Evolutionary conservation across 2,113 vertebrate genomes (phyloP).

Genomic region (Rousettus leschenaultii): DNA sequence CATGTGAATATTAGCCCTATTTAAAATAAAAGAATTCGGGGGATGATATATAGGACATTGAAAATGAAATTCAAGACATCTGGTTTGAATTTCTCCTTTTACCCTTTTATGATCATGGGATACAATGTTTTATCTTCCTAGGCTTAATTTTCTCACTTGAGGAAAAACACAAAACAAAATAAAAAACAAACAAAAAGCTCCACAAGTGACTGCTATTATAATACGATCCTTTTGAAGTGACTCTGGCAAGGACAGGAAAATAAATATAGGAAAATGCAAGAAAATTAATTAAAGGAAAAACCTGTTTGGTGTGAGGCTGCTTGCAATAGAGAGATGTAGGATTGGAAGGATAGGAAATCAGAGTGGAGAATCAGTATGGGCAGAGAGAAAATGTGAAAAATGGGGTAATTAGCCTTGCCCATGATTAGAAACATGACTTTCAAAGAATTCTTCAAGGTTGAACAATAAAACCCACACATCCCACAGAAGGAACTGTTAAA

Average conservation of each 20-base stretch:
- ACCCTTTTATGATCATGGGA: neutral
- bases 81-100: neutral
- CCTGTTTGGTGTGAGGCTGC: neutral
- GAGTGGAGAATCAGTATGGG: accelerated
- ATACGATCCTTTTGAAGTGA: neutral
- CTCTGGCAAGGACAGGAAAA: neutral
- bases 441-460: neutral
- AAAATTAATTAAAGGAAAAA: neutral
- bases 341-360: neutral
- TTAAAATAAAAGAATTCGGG: neutral
- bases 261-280: neutral
- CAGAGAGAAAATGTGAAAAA: neutral
- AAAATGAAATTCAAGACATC: neutral
- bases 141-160: neutral
- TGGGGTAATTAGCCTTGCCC: neutral
- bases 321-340: neutral
- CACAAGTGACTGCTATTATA: neutral
- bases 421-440: neutral
- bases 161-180: neutral
- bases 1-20: neutral
- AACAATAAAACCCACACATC: neutral
- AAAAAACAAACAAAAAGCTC: neutral
- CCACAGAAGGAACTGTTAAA: neutral
- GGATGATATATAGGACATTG: neutral
- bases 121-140: neutral